Base-by-base conservation (phyloP, 2,888 invertebrate genomes). In the Tolmerus cingulatus region DNA sequence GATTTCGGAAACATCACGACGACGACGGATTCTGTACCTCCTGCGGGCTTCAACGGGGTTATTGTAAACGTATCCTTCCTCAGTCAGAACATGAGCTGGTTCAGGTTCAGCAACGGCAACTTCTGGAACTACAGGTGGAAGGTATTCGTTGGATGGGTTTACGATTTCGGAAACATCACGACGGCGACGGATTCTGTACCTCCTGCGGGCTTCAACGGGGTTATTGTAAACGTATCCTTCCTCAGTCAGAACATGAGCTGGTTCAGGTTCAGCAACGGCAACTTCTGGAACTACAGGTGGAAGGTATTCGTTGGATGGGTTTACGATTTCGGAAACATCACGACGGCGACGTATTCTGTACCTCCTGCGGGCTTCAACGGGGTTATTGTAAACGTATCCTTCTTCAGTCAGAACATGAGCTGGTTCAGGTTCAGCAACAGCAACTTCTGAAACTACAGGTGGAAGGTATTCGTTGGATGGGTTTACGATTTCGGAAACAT, bases 151-250 rank as follows among this genome's bases (percentile, higher is more conserved):
- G 30, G 86, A 77, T 76, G 86, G 76, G 30, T 34, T n/a, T 5
- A 27, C 34, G 12, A 51, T 46, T 55, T 86, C 86, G 37, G 86
- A 51, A 19, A 86, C 51, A 55, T 51, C 86, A 86, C 86, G 86
- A 16, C 76, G 51, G 37, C 74, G 74, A 4, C 76, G 86, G 43
- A 40, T 40, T 46, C 86, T 76, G 19, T 76, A 76, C 34, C 86
- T 46, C n/a, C 76, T 51, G 34, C 77, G 76, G n/a, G 51, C 76
- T 9, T 51, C 86, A 43, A 43, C 46, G 12, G 85, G 85, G 34
- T 55, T 77, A 2, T 86, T 86, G 86, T 86, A 86, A 5, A 30
- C 19, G 55, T 86, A 86, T 74, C 86, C 86, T 43, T 86, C 76
- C 34, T 74, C 76, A n/a, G 23, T 27, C 4, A 86, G n/a, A n/a